Conservation (phyloP, 2,888 invertebrate species). For the Protonemura montana region DNA sequence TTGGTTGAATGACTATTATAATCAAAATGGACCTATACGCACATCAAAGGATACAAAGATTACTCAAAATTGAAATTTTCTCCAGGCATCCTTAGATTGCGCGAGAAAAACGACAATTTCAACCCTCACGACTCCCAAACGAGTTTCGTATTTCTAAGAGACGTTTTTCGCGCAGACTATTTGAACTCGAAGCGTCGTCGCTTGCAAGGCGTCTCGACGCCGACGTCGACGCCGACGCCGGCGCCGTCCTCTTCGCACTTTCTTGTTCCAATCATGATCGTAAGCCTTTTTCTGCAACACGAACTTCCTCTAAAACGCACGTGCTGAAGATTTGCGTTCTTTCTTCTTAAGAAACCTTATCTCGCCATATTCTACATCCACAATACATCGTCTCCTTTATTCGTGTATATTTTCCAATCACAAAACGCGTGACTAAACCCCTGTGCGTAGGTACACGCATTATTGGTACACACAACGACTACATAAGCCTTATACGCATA, state of each 20-base stretch:
- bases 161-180: neutral
- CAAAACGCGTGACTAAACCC: neutral
- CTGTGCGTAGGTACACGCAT: neutral
- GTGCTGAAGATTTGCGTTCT: conserved; percentile 30
- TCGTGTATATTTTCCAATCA: conserved; percentile 25
- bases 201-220: neutral
- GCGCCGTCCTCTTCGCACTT: neutral
- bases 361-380: neutral
- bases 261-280: neutral
- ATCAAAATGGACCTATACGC: neutral
- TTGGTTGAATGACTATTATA: neutral
- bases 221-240: neutral
- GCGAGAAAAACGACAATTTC: conserved; percentile 9
- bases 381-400: neutral
- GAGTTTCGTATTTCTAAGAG: conserved; percentile 7
- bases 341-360: conserved; percentile 29
- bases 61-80: conserved; percentile 27
- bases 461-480: neutral
- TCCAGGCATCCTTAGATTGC: neutral
- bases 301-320: conserved; percentile 21
- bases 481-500: neutral
- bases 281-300: conserved; percentile 3
- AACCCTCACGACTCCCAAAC: neutral
- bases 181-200: neutral
- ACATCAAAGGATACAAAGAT: conserved; percentile 1